Evolutionary conservation across 2,797 vertebrate species (phyloP), one percentile per base, ranked within the genome.

Genomic region (Tamandua tetradactyla): DNA sequence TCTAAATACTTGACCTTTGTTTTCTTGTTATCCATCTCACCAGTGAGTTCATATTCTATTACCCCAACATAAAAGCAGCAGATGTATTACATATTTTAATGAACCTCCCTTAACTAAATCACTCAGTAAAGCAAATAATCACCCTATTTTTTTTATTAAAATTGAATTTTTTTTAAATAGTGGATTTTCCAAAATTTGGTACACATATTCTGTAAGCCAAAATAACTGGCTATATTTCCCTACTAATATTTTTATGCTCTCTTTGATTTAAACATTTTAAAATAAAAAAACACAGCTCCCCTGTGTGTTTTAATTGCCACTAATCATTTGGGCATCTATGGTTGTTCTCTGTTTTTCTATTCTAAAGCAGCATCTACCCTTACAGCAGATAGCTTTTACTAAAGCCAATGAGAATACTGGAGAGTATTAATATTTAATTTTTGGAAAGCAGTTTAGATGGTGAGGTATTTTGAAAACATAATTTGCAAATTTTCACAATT

Each of bases 391-490:
- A 95, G 68, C 37, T 83, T 64, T 57, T 91, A 83, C 17, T 66
- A 18, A 96, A 90, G 13, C 82, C 89, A 95, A 93, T 72, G 59
- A 94, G 62, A 74, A 90, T 68, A 62, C 37, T 92, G 17, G 40
- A 37, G 80, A 88, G 37, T 59, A 32, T 86, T 91, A 90, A 49
- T 79, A 89, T 22, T 87, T 71, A 80, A 49, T 9, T 82, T 71
- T 92, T 82, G 17, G 69, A 94, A 97, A 95, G 59, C n/a, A 79
- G 25, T 32, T 95, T 78, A 90, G 74, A 52, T 90, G 27, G 64
- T 47, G 83, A 52, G 20, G 23, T 86, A 86, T 81, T 93, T 96
- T 88, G 66, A 95, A 97, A 96, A 87, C 83, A 89, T 87, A 86
- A 96, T 96, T 94, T 96, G 55, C 47, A 90, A 88, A 79, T 87